Evolutionary conservation across 2,797 vertebrate species (phyloP).

Genomic region (Tangara arthus): DNA sequence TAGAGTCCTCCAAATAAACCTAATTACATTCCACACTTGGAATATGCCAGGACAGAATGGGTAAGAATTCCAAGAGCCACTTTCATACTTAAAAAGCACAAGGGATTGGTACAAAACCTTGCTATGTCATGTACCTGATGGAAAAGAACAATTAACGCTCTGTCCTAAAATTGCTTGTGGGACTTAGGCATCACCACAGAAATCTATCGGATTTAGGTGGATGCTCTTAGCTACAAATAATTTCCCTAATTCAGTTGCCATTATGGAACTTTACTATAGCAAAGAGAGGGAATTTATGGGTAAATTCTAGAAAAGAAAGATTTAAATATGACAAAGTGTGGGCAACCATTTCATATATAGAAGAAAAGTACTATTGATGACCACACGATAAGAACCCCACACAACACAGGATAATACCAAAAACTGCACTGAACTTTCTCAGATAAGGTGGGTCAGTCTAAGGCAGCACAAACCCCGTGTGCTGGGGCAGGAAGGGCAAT

Average conservation of each 20-base stretch:
- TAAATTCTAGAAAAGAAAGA: not conserved
- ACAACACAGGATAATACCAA: not conserved
- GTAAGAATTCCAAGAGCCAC: not conserved
- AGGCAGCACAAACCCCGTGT: accelerated
- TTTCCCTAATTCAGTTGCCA: not conserved
- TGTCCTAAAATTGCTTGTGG: not conserved
- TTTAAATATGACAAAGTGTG: not conserved
- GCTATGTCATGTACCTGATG: not conserved
- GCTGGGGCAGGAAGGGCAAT: not conserved
- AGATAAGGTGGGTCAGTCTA: not conserved
- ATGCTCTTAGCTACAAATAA: not conserved
- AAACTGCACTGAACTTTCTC: not conserved
- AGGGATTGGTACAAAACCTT: not conserved
- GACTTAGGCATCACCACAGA: not conserved
- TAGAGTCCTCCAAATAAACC: not conserved
- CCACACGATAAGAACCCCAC: accelerated
- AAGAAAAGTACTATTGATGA: not conserved
- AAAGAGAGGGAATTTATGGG: not conserved
- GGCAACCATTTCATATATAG: not conserved
- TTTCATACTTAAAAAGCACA: not conserved
- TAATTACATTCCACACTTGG: not conserved
- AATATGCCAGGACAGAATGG: not conserved
- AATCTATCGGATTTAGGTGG: not conserved
- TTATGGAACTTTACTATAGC: not conserved
- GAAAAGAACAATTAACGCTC: not conserved